Conservation (phyloP, 2,888 invertebrate species). For the Acronicta psi region DNA sequence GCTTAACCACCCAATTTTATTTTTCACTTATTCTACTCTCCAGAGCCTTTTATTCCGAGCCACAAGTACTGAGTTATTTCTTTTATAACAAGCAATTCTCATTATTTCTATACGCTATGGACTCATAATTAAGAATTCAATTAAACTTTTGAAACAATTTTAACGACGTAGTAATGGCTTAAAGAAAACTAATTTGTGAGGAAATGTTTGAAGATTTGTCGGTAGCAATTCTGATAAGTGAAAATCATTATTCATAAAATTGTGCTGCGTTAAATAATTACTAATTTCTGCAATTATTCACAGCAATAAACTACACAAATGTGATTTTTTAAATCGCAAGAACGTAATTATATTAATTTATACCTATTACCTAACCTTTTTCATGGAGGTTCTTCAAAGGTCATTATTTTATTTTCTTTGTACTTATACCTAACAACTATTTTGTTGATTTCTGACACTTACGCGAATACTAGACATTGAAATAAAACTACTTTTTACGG, state of each 20-base stretch:
- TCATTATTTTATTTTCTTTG: too few relatives aligned
- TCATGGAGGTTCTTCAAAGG: too few relatives aligned
- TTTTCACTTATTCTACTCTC: not conserved
- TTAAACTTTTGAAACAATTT: slow-evolving; percentile 16
- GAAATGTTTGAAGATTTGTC: not conserved
- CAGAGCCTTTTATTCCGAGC: not conserved
- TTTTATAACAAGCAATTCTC: not conserved
- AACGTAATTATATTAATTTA: too few relatives aligned
- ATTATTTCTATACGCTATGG: slow-evolving; percentile 11
- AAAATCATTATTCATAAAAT: slow-evolving; percentile 4
- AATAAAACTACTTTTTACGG: too few relatives aligned
- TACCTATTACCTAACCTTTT: too few relatives aligned
- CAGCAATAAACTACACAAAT: too few relatives aligned
- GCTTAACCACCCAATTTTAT: not conserved
- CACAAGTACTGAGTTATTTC: slow-evolving; percentile 2
- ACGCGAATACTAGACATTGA: too few relatives aligned
- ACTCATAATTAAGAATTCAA: slow-evolving; percentile 3
- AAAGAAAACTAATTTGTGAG: not conserved
- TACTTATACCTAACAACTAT: too few relatives aligned
- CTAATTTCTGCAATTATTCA: not conserved
- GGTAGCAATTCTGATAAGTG: slow-evolving; percentile 2
- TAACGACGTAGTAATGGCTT: slow-evolving; percentile 16
- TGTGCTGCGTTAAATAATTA: slow-evolving; percentile 2
- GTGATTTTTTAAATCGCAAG: too few relatives aligned
- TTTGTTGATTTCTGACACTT: too few relatives aligned